Percentiles rank a stretch among this genome's conserved stretches.
Conservation (phyloP, 2,113 vertebrate species). For the Egretta garzetta region DNA sequence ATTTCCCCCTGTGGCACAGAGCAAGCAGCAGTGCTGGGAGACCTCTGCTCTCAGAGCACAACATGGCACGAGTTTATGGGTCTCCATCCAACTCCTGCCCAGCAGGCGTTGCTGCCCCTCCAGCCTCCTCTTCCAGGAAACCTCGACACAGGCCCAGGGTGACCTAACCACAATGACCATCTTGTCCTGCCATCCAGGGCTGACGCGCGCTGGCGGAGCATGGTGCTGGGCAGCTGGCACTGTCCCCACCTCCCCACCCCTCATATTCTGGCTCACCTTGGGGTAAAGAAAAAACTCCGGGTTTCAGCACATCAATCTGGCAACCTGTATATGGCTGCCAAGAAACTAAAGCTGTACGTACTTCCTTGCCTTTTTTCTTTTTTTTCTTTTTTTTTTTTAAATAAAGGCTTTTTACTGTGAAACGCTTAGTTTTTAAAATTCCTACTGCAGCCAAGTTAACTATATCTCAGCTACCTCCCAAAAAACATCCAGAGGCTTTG, state of each 20-base stretch:
- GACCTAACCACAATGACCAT: background rate
- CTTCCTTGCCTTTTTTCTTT: background rate
- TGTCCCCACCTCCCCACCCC: too few species aligned
- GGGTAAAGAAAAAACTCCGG: background rate
- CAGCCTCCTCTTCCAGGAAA: background rate
- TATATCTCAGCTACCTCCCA: background rate
- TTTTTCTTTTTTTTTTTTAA: background rate
- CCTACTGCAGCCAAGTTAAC: background rate
- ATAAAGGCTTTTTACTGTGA: background rate
- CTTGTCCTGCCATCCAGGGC: background rate
- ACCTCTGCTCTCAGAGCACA: background rate
- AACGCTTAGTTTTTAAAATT: background rate
- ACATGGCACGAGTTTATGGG: accelerated
- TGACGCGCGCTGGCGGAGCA: accelerated
- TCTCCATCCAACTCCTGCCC: background rate
- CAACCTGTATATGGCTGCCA: background rate
- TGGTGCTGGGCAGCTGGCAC: too few species aligned
- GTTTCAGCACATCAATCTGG: background rate
- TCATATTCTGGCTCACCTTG: background rate
- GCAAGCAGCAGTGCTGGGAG: background rate
- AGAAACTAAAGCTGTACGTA: background rate
- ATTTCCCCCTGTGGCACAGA: background rate
- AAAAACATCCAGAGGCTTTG: background rate
- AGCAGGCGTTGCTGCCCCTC: background rate
- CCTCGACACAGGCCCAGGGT: background rate